A percentile compares a stretch with the other conserved stretches of the same genome.
These are phyloP conservation scores for Phortica magna DNA, from an alignment of 2,888 invertebrate genomes.

Conservation along the genomic window DNA sequence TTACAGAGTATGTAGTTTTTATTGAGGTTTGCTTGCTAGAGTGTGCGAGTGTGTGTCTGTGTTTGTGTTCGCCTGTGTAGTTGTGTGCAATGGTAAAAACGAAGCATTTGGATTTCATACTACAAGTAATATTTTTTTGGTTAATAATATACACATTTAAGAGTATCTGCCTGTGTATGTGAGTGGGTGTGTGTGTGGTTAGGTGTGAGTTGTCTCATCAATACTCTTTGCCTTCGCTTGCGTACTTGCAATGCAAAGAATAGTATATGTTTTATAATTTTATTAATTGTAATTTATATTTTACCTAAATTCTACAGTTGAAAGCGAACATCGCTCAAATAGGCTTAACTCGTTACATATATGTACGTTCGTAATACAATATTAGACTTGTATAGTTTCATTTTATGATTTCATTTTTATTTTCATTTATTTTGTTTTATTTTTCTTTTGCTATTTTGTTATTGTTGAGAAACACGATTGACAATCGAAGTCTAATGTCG, in stretches of 20 bases:
- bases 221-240: too few relatives aligned
- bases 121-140: background rate
- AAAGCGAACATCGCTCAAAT: conserved; percentile 75
- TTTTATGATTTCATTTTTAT: conserved; percentile 42
- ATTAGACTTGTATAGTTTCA: conserved; percentile 34
- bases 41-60: background rate
- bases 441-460: conserved; percentile 47
- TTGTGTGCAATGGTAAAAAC: background rate
- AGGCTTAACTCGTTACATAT: conserved; percentile 58
- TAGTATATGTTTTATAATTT: conserved; percentile 5
- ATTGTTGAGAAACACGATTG: conserved; percentile 35
- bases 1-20: conserved; percentile 9
- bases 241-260: background rate
- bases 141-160: background rate
- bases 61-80: background rate
- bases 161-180: background rate
- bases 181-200: background rate
- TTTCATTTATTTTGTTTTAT: conserved; percentile 47
- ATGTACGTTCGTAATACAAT: conserved; percentile 36
- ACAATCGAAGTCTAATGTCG: conserved; percentile 62
- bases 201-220: too few relatives aligned
- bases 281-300: conserved; percentile 49
- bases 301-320: conserved; percentile 66
- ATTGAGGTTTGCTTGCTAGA: background rate
- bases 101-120: background rate